Percentiles rank a stretch among this genome's conserved stretches.
phyloP scores from a whole-genome alignment of 30 jellyfish, hydroid and myxozoan genomes.

The Euphysa ruthae region DNA sequence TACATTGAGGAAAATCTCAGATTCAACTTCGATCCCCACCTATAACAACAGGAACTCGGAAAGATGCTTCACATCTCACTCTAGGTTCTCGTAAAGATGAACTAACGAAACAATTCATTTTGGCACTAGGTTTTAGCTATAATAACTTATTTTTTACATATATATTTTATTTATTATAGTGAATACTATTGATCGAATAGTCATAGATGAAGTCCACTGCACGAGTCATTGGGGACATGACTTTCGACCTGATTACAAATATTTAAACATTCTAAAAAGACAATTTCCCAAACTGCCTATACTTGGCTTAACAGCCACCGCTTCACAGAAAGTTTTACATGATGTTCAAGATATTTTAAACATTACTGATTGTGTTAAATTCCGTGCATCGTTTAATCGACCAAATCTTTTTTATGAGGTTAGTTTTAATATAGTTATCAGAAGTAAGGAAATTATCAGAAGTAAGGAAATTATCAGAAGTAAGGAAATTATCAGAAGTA shows the following conservation, averaged over 20 bases:
- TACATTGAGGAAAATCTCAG: no score
- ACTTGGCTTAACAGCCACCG: conserved; percentile 93
- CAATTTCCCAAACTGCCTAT: conserved; percentile 72
- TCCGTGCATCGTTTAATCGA: conserved; percentile 69
- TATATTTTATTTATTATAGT: conserved; percentile 16
- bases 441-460: no score
- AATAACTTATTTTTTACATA: neutral
- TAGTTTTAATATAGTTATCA: no score
- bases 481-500: no score
- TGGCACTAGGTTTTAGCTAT: no score
- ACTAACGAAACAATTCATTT: no score
- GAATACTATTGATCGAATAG: conserved; percentile 52
- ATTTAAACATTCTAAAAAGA: conserved; percentile 57
- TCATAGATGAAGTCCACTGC: conserved; percentile 91
- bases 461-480: no score
- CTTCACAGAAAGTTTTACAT: conserved; percentile 40
- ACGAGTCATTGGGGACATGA: conserved; percentile 94
- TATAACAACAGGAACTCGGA: no score
- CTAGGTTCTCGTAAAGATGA: no score
- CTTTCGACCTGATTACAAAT: conserved; percentile 73
- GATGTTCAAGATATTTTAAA: conserved; percentile 55
- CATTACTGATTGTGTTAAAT: conserved; percentile 47
- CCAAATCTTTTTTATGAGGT: conserved; percentile 83
- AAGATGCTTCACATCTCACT: no score
- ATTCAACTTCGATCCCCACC: no score